Evolutionary conservation across 2,113 vertebrate species (phyloP), one percentile per base, ranked within the genome.

Genomic region (Festucalex cinctus): DNA sequence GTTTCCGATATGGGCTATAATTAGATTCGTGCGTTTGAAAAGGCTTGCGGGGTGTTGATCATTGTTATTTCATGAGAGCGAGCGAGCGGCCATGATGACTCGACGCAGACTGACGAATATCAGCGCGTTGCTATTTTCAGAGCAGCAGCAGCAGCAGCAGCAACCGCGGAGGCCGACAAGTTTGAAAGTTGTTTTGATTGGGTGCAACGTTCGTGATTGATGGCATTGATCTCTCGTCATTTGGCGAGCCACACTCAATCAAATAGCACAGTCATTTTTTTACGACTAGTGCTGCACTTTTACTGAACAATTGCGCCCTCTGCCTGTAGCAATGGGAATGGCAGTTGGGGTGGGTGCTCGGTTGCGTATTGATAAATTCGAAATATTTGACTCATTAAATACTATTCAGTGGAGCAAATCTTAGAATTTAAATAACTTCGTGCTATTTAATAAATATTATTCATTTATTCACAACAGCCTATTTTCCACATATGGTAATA

Each of bases 61-160:
- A 79, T 82, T 84, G 75, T 81, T 78, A 70, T 85, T 88, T 86
- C 60, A 84, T 86, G 73, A 84, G 66, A 76, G 39, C 73, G 58
- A 20, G 28, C 28, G 28, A 32, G 28, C 28, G 28, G 62, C 57
- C 41, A 64, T 68, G 28, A 75, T n/a, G n/a, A n/a, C n/a, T n/a
- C n/a, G n/a, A n/a, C 72, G 58, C 61, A 70, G 28, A 70, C 60
- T 28, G 28, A 32, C 28, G 28, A 32, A n/a, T n/a, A n/a, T 16
- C 2, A 9, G 32, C 36, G 35, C 56, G 53, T 76, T 66, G 66
- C 60, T 70, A 41, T 63, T 56, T 44, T 22, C 35, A 77, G 41
- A 61, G 64, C 41, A 58, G n/a, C 20, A 14, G 28, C n/a, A n/a
- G n/a, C n/a, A n/a, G n/a, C n/a, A 61, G 64, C 41, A 58, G n/a